Evolutionary conservation across 2,113 vertebrate species (phyloP).

Genomic region (Argyrosomus japonicus): DNA sequence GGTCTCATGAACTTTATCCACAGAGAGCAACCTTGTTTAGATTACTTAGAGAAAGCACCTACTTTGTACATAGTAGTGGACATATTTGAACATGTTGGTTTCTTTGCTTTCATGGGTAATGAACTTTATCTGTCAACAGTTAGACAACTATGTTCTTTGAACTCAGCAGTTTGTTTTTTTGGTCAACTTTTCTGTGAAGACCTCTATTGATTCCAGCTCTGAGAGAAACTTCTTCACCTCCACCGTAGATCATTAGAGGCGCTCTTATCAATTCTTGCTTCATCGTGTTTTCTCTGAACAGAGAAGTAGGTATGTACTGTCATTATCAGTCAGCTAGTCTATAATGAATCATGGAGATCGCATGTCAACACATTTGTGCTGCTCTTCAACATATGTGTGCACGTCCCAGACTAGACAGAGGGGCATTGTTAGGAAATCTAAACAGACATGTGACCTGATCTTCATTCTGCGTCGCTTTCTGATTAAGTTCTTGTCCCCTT

Average conservation of each 20-base stretch:
- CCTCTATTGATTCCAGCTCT: not conserved
- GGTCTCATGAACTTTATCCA: not conserved
- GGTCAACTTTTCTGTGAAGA: not conserved
- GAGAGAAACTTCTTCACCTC: not conserved
- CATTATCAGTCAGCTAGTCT: not conserved
- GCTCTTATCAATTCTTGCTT: not conserved
- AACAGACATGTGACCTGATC: not conserved
- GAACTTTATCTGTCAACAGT: conserved; percentile 1
- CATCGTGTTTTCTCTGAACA: not conserved
- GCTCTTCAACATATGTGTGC: conserved; percentile 23
- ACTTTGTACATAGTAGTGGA: no score
- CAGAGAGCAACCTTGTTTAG: not conserved
- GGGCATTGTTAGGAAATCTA: conserved; percentile 13
- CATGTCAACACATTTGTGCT: conserved; percentile 23
- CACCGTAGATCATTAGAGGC: not conserved
- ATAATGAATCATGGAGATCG: not conserved
- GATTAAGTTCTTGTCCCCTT: not conserved
- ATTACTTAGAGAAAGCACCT: not conserved
- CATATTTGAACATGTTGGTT: not conserved
- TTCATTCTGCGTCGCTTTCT: not conserved
- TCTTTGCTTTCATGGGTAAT: conserved; percentile 8
- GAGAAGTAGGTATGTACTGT: not conserved
- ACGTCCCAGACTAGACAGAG: conserved; percentile 1
- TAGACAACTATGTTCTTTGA: not conserved
- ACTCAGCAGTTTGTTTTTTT: not conserved